These are phyloP conservation scores for Heterotis niloticus DNA, from an alignment of 2,113 vertebrate genomes.

Conservation along the genomic window DNA sequence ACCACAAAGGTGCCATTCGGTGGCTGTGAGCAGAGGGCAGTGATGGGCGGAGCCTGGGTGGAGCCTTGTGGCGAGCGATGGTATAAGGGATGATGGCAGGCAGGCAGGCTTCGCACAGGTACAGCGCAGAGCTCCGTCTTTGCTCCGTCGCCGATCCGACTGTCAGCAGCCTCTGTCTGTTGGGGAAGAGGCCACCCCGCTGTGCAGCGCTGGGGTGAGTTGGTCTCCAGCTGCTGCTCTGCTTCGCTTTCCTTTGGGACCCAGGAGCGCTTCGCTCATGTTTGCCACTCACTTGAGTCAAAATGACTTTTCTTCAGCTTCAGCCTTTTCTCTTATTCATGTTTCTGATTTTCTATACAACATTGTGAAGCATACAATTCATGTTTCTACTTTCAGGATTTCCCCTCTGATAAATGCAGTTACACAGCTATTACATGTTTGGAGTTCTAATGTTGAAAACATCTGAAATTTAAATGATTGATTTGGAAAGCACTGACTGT, in stretches of 20 bases:
- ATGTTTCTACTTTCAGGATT: too few relatives aligned
- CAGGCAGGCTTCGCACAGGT: slow-evolving; percentile 43
- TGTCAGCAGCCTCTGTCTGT: background rate
- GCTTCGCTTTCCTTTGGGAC: too few relatives aligned
- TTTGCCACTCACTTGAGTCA: background rate
- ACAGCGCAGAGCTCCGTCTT: slow-evolving; percentile 29
- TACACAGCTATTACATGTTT: too few relatives aligned
- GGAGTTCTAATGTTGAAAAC: too few relatives aligned
- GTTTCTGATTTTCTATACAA: too few relatives aligned
- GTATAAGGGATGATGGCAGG: slow-evolving; percentile 55
- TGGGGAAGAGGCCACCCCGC: background rate
- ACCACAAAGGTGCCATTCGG: slow-evolving; percentile 9
- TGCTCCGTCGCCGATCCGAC: slow-evolving; percentile 12
- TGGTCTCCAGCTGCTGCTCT: background rate
- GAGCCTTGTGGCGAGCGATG: slow-evolving; percentile 39
- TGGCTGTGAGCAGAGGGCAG: slow-evolving; percentile 4
- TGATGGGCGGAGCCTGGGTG: slow-evolving; percentile 34
- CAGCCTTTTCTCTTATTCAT: too few relatives aligned
- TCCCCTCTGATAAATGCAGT: too few relatives aligned
- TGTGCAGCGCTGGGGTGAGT: slow-evolving; percentile 27
- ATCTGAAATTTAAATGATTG: too few relatives aligned
- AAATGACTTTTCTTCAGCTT: too few relatives aligned
- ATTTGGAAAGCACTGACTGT: too few relatives aligned
- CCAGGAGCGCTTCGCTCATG: background rate
- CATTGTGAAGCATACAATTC: too few relatives aligned